Evolutionary conservation across 23 tunicate genomes (phyloP).

Genomic region (Ascidia mentula): DNA sequence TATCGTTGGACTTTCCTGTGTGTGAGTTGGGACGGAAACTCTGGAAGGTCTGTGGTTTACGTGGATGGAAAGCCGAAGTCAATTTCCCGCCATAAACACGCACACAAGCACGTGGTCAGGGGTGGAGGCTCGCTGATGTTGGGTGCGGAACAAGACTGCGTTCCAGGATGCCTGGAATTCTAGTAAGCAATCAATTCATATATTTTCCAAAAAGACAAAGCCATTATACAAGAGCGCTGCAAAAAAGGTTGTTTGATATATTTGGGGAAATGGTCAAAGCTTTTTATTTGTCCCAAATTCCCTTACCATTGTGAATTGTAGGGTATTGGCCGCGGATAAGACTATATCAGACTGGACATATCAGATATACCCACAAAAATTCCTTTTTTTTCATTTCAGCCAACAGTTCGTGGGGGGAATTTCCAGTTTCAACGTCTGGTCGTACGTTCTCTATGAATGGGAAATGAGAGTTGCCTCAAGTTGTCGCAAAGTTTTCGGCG

Average conservation of each 20-base stretch:
- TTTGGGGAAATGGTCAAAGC: too few relatives aligned
- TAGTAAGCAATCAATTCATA: not conserved
- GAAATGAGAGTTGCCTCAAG: slow-evolving; percentile 12
- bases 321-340: too few relatives aligned
- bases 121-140: slow-evolving; percentile 10
- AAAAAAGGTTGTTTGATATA: too few relatives aligned
- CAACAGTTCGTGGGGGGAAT: slow-evolving; percentile 14
- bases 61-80: not conserved
- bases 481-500: slow-evolving; percentile 12
- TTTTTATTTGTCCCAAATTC: too few relatives aligned
- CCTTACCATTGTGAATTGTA: too few relatives aligned
- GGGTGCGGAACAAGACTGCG: slow-evolving; percentile 15
- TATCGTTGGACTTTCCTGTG: slow-evolving; percentile 5
- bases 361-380: too few relatives aligned
- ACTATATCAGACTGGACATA: too few relatives aligned
- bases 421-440: slow-evolving; percentile 18
- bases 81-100: not conserved
- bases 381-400: not conserved
- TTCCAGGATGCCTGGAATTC: slow-evolving; percentile 5
- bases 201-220: too few relatives aligned
- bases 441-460: not conserved
- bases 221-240: too few relatives aligned
- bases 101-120: slow-evolving; percentile 8
- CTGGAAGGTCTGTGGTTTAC: slow-evolving; percentile 1
- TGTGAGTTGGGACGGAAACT: not conserved